Evolutionary conservation across 2,797 vertebrate genomes (phyloP), one percentile per base, ranked within the genome.

Genomic region (Pelobates cultripes): DNA sequence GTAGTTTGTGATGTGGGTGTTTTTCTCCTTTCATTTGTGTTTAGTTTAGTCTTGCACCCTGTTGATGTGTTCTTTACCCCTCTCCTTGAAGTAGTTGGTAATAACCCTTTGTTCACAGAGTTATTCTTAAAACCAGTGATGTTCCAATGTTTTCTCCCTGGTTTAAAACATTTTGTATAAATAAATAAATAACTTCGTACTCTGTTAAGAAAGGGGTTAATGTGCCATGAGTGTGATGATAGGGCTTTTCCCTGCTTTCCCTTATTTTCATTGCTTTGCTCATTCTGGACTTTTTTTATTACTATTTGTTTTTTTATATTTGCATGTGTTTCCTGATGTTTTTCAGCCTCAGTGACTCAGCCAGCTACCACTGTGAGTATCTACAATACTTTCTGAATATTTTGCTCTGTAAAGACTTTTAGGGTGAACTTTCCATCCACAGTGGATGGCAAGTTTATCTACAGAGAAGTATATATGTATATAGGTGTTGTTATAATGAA

Each of bases 281-380:
- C 3, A 15, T 57, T 67, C 2, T 15, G 44, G 12, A 2, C 43
- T 7, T n/a, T 70, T 3, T 60, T 17, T 43, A 67, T 77, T 69
- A 43, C 43, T 73, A 64, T 28, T 28, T 61, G 57, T 61, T 61
- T 61, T 28, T 28, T 64, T 40, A 28, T 7, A 41, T 64, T 3
- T 70, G 8, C 60, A 40, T 69, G 66, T 6, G 3, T 78, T 71
- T 28, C 28, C 28, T 28, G 28, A 53, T 84, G 12, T 77, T 77
- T 86, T 85, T 40, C 70, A 87, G 85, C 85, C 17, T 13, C 82
- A 14, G 77, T 78, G 43, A 81, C 82, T 42, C 85, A 84, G 15
- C 81, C 75, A 53, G 66, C 79, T 44, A 13, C 85, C 7, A 66
- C 75, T 4, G 86, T 87, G 55, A 86, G 86, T 85, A 77, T 15